Conservation (phyloP, 2,113 vertebrate species). For the Nerophis lumbriciformis region DNA sequence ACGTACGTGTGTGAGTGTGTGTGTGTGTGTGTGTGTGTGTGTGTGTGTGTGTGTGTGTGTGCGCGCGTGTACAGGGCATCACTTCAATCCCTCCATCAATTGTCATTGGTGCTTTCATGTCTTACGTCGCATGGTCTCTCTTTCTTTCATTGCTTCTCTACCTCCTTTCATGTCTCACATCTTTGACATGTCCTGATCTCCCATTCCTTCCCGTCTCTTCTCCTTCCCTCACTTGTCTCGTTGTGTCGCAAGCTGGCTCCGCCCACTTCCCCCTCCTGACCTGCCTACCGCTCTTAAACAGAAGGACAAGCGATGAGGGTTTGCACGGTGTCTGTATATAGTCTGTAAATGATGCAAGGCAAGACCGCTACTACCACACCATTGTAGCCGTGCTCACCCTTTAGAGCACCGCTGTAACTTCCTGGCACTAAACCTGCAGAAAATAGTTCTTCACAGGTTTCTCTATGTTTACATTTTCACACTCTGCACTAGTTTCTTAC, state of each 20-base stretch:
- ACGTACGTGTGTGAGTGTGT: not conserved
- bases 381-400: too few relatives aligned
- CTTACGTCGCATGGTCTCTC: too few relatives aligned
- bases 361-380: too few relatives aligned
- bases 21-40: not conserved
- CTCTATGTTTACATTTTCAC: too few relatives aligned
- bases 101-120: not conserved
- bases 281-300: not conserved
- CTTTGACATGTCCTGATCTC: not conserved
- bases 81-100: not conserved
- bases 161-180: not conserved
- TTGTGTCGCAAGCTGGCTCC: constrained; percentile 23
- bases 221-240: not conserved
- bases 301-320: not conserved
- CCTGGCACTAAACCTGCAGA: too few relatives aligned
- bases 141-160: not conserved
- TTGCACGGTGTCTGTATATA: too few relatives aligned
- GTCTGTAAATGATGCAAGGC: too few relatives aligned
- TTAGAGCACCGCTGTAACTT: too few relatives aligned
- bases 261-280: not conserved
- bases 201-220: not conserved
- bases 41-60: not conserved
- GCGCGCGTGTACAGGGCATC: not conserved
- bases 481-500: too few relatives aligned
- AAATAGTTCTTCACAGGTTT: too few relatives aligned